Evolutionary conservation across 2,113 vertebrate species (phyloP).

Genomic region (Balaenoptera acutorostrata): DNA sequence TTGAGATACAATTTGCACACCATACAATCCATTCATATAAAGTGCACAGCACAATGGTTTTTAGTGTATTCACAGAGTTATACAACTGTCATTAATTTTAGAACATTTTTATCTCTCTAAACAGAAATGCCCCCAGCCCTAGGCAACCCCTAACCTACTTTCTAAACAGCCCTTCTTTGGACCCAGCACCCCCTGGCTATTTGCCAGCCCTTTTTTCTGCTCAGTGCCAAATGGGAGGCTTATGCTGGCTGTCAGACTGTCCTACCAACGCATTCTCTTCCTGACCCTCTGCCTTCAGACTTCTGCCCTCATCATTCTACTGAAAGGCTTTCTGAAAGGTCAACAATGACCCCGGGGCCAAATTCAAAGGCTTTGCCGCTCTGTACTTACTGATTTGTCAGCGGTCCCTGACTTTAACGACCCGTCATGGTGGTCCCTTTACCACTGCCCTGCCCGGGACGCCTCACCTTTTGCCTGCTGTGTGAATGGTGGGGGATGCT

Average conservation of each 20-base stretch:
- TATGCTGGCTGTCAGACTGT: not conserved
- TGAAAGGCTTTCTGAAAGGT: not conserved
- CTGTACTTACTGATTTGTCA: fast-evolving
- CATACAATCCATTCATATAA: not conserved
- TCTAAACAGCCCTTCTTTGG: not conserved
- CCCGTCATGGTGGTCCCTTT: not conserved
- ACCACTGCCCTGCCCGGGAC: not conserved
- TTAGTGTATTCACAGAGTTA: not conserved
- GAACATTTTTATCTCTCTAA: not conserved
- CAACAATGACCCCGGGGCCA: fast-evolving
- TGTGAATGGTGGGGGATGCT: not conserved
- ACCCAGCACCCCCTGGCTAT: not conserved
- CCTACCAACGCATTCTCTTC: not conserved
- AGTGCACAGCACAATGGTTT: not conserved
- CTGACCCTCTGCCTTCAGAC: not conserved
- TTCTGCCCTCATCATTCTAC: not conserved
- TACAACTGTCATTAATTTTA: not conserved
- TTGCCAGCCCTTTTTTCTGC: not conserved
- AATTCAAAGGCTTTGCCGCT: not conserved
- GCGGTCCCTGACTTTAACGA: not conserved
- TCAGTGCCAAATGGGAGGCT: not conserved
- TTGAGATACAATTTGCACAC: not conserved
- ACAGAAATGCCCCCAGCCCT: not conserved
- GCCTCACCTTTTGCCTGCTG: fast-evolving
- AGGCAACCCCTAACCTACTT: not conserved